Evolutionary conservation across 2,797 vertebrate genomes (phyloP), one percentile per base, ranked within the genome.

Genomic region (Pelochelys cantorii): DNA sequence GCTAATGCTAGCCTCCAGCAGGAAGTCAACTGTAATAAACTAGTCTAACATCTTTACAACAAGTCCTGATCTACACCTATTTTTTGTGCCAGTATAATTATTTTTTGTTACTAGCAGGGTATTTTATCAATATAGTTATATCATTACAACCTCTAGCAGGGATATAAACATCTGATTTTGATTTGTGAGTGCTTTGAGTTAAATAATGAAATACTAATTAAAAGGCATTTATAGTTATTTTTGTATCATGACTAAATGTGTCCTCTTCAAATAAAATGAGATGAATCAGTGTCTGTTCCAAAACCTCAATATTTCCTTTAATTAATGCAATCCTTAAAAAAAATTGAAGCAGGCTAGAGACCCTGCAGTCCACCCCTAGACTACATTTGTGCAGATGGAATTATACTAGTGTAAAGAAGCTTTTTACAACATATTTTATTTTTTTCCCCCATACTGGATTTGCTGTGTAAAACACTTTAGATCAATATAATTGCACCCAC

Each of bases 31-130:
- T 53, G 74, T 89, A 6, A 83, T 53, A 83, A 89, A 89, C 34
- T 1, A 60, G 4, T 53, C 0, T 0, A 4, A 55, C 10, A 68
- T 75, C 34, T 83, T 74, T 52, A 17, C 53, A 83, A 79, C 84
- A 86, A 52, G 11, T 54, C 27, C 71, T 86, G 10, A 54, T 82
- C 23, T 82, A 57, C 5, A n/a, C 3, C 7, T 0, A 0, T 1
- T 11, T 10, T 18, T 54, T 11, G 15, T 14, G 9, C 15, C 79
- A 7, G 7, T 92, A 62, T 5, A n/a, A 59, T 23, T 17, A 22
- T 77, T 83, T 71, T 59, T 86, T 31, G 7, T 86, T 71, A 5
- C 2, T 7, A 81, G 85, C 15, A 11, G 5, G 11, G 48, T 25
- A 7, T 14, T 12, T 42, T 81, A 55, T 55, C 17, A 56, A 9